Percentiles rank a stretch among this genome's conserved stretches.
Evolutionary conservation across 2,113 vertebrate genomes (phyloP).

Genomic region (Rhea pennata): DNA sequence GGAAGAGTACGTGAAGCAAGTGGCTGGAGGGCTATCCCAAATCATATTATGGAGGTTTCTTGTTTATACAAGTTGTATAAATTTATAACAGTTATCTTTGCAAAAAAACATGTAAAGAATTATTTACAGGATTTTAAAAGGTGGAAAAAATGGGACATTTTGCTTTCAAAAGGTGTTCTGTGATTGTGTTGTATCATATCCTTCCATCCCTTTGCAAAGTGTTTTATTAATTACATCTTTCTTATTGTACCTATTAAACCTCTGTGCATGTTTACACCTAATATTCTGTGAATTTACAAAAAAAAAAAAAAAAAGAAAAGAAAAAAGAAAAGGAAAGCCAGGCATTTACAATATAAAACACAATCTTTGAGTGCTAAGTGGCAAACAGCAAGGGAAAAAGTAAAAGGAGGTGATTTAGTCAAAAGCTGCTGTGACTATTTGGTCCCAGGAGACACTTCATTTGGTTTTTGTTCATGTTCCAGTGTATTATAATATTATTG

Average conservation of each 20-base stretch:
- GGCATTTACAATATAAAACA: neutral
- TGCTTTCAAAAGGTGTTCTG: neutral
- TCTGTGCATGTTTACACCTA: neutral
- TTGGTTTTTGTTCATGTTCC: constrained; percentile 70
- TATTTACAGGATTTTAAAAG: neutral
- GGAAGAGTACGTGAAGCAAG: neutral
- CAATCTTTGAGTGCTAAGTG: neutral
- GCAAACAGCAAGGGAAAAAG: constrained; percentile 37
- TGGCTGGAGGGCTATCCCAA: neutral
- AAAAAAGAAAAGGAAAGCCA: neutral
- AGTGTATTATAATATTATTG: constrained; percentile 69
- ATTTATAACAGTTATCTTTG: neutral
- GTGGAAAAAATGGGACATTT: neutral
- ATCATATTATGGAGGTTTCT: neutral
- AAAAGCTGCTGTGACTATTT: constrained; percentile 67
- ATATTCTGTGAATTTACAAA: constrained; percentile 34
- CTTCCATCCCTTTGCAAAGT: neutral
- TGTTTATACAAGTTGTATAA: neutral
- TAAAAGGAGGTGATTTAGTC: constrained; percentile 63
- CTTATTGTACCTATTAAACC: neutral
- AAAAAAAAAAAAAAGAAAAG: no score
- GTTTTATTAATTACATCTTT: neutral
- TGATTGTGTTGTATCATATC: neutral
- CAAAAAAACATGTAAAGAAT: neutral
- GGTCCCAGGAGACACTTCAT: constrained; percentile 44